Base-by-base conservation (phyloP, 2,797 vertebrate genomes). In the Scolopax bukidnonensis region DNA sequence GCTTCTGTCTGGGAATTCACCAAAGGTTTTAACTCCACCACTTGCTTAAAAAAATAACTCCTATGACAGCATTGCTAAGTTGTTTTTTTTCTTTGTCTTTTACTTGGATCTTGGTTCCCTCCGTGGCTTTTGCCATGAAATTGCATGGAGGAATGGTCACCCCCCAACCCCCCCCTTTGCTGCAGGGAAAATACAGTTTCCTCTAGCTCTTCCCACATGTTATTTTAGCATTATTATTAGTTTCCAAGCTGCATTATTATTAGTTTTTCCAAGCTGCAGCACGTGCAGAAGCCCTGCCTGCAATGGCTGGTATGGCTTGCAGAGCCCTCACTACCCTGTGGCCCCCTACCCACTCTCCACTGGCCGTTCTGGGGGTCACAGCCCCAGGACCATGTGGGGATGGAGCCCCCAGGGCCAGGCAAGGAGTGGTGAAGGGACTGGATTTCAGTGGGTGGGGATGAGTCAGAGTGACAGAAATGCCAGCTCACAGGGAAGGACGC, bases 371-470 rank as follows among this genome's bases (percentile, higher is more conserved):
- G 51, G 33, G 69, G 36, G 4, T 59, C 10, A 8, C 12, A 38
- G 12, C 56, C 30, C 12, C 12, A 2, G 32, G 11, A 64, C 11
- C 4, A 2, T 27, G 40, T 41, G 40, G 40, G 40, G 19, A 28
- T 0, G 0, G 9, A 27, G 30, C 21, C 41, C 23, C 30, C 9
- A 0, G 12, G 61, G 45, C 45, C 45, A 5, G 54, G 43, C 9
- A 4, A 3, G 16, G 24, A 38, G 16, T 24, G 47, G 14, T 36
- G 9, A 43, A 74, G 11, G 1, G 1, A 9, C 56, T 9, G 25
- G 15, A 8, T 27, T 53, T 43, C 24, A 24, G 63, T 10, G 3
- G 11, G 38, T 2, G 1, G 28, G 20, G 73, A 43, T 87, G 90
- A 84, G 53, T 80, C 87, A 79, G 78, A 61, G 82, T 13, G 28